Conservation (phyloP, 2,888 invertebrate genomes). For the Xestia sexstrigata region DNA sequence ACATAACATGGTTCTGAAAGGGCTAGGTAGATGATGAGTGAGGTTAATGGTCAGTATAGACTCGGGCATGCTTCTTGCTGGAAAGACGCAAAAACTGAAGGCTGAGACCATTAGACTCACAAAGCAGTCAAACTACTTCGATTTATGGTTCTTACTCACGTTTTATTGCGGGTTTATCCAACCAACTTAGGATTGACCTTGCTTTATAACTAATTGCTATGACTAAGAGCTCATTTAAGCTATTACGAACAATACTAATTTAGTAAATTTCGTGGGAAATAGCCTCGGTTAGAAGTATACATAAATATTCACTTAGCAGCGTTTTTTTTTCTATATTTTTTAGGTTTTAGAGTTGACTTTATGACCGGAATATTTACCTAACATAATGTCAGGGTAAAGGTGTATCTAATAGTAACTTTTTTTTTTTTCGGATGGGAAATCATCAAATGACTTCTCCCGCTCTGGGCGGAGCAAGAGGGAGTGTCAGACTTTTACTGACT, state of each 20-base stretch:
- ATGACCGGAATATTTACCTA: neutral
- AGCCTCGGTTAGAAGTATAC: neutral
- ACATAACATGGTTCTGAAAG: no score
- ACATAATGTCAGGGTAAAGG: no score
- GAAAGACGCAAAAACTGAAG: neutral
- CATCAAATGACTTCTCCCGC: no score
- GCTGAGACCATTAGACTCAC: neutral
- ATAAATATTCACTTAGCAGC: neutral
- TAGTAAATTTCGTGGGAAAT: neutral
- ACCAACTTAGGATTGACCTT: neutral
- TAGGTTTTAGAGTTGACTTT: neutral
- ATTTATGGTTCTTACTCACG: neutral
- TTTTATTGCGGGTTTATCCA: neutral
- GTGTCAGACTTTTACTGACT: no score
- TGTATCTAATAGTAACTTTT: no score
- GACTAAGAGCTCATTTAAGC: neutral
- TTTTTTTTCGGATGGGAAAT: no score
- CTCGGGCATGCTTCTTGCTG: neutral
- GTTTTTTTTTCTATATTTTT: fast-evolving
- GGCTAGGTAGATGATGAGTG: neutral
- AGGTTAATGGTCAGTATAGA: neutral
- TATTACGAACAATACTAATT: neutral
- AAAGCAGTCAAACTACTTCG: neutral
- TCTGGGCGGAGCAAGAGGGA: no score
- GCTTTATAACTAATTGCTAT: neutral